phyloP scores from a whole-genome alignment of 2,113 vertebrate species.

The Oryctolagus cuniculus region DNA sequence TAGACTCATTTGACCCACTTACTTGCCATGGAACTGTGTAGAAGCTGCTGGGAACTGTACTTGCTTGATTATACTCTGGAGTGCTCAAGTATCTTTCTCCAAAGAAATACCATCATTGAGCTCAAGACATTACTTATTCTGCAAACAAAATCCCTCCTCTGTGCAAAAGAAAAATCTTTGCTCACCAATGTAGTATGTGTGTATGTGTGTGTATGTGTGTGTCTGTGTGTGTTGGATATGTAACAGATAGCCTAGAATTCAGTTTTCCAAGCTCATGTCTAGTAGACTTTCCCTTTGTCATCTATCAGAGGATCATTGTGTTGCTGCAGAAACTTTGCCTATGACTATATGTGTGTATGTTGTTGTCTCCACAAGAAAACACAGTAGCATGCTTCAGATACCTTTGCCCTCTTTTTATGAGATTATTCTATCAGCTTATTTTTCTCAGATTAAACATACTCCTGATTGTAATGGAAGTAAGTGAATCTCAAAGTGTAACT shows the following conservation, averaged over 20 bases:
- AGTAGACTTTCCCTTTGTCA: neutral
- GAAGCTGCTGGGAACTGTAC: slow-evolving; percentile 38
- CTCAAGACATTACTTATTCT: neutral
- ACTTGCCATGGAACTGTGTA: neutral
- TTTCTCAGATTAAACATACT: neutral
- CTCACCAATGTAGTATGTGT: neutral
- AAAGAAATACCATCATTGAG: slow-evolving; percentile 33
- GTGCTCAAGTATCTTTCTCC: neutral
- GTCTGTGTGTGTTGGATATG: neutral
- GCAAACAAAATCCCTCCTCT: neutral
- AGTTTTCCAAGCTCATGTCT: neutral
- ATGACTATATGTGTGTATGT: neutral
- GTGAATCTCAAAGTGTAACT: neutral
- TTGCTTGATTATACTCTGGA: slow-evolving; percentile 33
- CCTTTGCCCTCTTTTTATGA: slow-evolving; percentile 5
- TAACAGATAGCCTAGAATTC: slow-evolving; percentile 10
- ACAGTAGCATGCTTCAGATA: neutral
- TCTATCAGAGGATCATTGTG: neutral
- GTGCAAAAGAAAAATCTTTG: neutral
- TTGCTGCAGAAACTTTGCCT: neutral
- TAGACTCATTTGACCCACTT: slow-evolving; percentile 39
- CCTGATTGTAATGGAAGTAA: slow-evolving; percentile 9
- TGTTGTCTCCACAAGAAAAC: neutral
- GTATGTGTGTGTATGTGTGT: neutral
- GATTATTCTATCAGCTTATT: neutral